A percentile compares a stretch with the other conserved stretches of the same genome.
Conservation (phyloP, 2,888 invertebrate species). For the Timema cristinae region DNA sequence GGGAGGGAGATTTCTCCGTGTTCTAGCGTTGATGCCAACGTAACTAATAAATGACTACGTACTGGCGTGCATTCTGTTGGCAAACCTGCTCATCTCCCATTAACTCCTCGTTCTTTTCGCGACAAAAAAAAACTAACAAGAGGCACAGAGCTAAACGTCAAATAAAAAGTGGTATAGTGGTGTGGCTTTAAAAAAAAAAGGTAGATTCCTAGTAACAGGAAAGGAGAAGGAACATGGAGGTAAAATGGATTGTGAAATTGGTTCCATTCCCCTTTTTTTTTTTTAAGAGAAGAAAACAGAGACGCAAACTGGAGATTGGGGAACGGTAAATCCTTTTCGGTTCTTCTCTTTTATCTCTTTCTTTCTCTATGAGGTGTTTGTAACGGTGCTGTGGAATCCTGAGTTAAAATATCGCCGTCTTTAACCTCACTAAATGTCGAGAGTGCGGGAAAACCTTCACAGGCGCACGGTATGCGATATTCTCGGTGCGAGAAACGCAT, state of each 20-base stretch:
- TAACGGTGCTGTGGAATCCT: conserved; percentile 13
- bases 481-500: not conserved
- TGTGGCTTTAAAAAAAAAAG: conserved; percentile 25
- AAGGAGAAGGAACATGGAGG: conserved; percentile 13
- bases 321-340: conserved; percentile 19
- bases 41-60: no score
- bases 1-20: no score
- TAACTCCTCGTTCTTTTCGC: conserved; percentile 4
- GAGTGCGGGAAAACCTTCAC: not conserved
- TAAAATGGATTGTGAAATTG: conserved; percentile 31
- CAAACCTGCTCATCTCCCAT: not conserved
- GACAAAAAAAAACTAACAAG: conserved; percentile 15
- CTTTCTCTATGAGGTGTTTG: no score
- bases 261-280: not conserved
- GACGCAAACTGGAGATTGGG: conserved; percentile 24
- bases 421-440: conserved; percentile 28
- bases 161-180: conserved; percentile 29
- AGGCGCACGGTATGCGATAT: not conserved
- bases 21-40: no score
- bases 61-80: not conserved
- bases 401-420: conserved; percentile 25
- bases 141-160: conserved; percentile 25
- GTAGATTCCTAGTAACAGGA: conserved; percentile 9
- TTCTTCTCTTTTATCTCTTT: not conserved
- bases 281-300: conserved; percentile 6